Evolutionary conservation across 2,888 invertebrate genomes (phyloP), one percentile per base, ranked within the genome.

Genomic region (Mesoligia furuncula): DNA sequence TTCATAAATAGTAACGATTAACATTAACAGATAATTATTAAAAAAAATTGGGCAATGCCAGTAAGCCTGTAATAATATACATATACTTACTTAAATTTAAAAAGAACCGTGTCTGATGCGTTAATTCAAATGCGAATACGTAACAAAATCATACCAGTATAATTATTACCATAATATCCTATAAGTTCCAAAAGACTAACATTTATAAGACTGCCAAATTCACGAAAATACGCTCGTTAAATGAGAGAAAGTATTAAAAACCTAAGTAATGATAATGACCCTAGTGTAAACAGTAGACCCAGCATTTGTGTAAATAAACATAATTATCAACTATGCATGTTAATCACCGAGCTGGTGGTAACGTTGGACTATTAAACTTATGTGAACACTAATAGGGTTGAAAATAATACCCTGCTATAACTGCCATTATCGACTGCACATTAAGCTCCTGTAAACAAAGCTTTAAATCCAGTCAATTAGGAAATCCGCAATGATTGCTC

Each of bases 401-500:
- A 57, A 57, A 57, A 3, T 54, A 54, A 3, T 54, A 54, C 54
- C 11, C 4, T 57, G 11, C 11, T 4, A n/a, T 11, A 54, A 54
- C 11, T n/a, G 3, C 54, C 73, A 64, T 54, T 66, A 51, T 48
- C 6, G 45, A 39, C 9, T 51, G 48, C 59, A 59, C 15, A 48
- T 59, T 51, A 67, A 45, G 27, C 13, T 36, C 3, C 17, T 24
- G 27, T 66, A 79, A 72, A 72, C 59, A 59, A 0, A 24, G 27
- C 24, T 67, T 45, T 9, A 69, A 67, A 69, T 65, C 45, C 51
- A 62, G 42, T 57, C 71, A 72, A 79, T 79, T 69, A 79, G 73
- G 59, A 75, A 66, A 79, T 51, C 57, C 15, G 15, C 51, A 11
- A 61, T 27, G 62, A 70, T 75, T 67, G 83, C 42, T 70, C 57